Conservation (phyloP, 2,797 vertebrate genomes). For the Anisognathus igniventris region DNA sequence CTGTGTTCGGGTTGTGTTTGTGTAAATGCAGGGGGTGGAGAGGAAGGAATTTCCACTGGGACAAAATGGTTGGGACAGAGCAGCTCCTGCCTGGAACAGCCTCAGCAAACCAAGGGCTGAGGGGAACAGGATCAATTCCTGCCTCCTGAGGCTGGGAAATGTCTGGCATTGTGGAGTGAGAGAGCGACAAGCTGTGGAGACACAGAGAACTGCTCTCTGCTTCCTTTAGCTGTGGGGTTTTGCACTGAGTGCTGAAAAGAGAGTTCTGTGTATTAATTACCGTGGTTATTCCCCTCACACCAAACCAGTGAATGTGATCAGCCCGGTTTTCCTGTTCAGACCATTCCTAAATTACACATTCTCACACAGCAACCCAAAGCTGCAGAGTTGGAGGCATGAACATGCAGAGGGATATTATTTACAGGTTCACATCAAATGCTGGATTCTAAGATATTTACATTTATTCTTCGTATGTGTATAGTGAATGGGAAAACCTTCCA, state of each 20-base stretch:
- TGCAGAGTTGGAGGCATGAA: background rate
- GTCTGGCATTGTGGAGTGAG: accelerated
- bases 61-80: background rate
- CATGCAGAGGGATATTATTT: background rate
- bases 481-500: background rate
- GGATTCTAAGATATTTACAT: background rate
- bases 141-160: background rate
- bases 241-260: background rate
- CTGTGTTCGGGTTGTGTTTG: background rate
- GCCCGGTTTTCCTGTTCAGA: background rate
- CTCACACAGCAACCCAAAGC: background rate
- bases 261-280: background rate
- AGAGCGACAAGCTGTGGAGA: conserved; percentile 38
- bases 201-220: background rate
- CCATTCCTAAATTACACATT: background rate
- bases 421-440: background rate
- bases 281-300: background rate
- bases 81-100: background rate
- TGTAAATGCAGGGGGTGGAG: background rate
- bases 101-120: background rate
- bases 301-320: background rate
- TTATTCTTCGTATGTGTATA: background rate
- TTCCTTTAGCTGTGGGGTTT: accelerated
- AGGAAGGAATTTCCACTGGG: background rate
- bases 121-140: background rate